Evolutionary conservation across 2,888 invertebrate genomes (phyloP).

Genomic region (Drosophila yooni): DNA sequence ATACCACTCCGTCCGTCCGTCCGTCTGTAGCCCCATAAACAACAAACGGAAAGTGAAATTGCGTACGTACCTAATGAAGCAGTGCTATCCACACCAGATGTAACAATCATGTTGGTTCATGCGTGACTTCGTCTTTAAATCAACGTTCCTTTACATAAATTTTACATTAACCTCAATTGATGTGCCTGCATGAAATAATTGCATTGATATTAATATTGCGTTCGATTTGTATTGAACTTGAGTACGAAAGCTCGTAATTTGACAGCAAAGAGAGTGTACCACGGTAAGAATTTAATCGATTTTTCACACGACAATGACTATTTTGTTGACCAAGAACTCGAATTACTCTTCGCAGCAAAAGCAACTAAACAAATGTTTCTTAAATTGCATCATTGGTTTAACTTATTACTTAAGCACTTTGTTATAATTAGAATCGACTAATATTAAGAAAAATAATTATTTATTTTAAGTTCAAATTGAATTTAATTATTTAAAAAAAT

Average conservation of each 20-base stretch:
- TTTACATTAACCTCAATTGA: conserved; percentile 15
- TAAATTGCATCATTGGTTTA: not conserved
- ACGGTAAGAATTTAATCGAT: conserved; percentile 68
- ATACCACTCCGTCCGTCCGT: not conserved
- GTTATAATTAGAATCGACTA: not conserved
- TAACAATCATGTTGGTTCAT: conserved; percentile 84
- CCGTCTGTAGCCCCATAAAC: conserved; percentile 14
- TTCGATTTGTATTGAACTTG: conserved; percentile 41
- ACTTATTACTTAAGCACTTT: not conserved
- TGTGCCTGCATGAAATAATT: conserved; percentile 5
- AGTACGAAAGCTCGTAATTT: conserved; percentile 59
- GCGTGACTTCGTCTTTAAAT: conserved; percentile 40
- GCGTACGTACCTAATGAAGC: conserved; percentile 83
- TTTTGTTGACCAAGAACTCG: conserved; percentile 49
- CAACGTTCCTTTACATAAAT: conserved; percentile 23
- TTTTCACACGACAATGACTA: conserved; percentile 72
- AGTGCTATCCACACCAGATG: conserved; percentile 85
- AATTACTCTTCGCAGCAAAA: not conserved
- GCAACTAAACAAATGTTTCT: not conserved
- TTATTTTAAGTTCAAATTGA: not conserved
- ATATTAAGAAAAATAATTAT: not conserved
- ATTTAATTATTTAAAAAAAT: not conserved
- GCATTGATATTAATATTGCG: conserved; percentile 19
- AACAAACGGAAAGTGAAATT: conserved; percentile 32
- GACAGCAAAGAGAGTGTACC: conserved; percentile 40